These are phyloP conservation scores for Lophotriccus pileatus DNA, from an alignment of 2,797 vertebrate genomes.

Conservation along the genomic window DNA sequence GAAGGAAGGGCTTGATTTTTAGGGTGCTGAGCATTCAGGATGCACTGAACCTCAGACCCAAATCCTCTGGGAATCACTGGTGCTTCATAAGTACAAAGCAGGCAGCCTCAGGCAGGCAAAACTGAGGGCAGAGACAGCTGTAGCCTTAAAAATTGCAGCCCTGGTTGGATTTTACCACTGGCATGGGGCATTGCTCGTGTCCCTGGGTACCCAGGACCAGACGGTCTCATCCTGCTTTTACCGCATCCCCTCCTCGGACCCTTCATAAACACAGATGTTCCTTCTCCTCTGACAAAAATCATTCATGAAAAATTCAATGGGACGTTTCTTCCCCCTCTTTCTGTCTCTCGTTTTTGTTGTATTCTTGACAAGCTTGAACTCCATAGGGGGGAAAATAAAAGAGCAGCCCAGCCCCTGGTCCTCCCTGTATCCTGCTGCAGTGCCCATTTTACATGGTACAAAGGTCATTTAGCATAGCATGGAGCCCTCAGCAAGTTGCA, in stretches of 20 bases:
- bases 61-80: not conserved
- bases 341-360: conserved; percentile 20
- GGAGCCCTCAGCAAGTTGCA: conserved; percentile 56
- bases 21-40: not conserved
- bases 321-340: conserved; percentile 7
- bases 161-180: not conserved
- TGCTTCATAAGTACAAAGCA: not conserved
- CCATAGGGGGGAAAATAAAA: conserved; percentile 43
- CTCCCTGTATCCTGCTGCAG: conserved; percentile 26
- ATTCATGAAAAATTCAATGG: conserved; percentile 41
- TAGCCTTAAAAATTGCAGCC: not conserved
- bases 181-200: rapidly evolving
- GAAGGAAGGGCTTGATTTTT: not conserved
- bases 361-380: conserved; percentile 56
- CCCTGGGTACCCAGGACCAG: not conserved
- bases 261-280: conserved; percentile 49
- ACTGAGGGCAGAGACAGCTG: not conserved
- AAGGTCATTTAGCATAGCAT: conserved; percentile 63
- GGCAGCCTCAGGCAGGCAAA: not conserved
- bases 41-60: not conserved
- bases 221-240: rapidly evolving
- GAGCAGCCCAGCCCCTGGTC: conserved; percentile 56
- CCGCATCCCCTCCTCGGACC: rapidly evolving
- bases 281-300: conserved; percentile 47
- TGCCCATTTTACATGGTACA: conserved; percentile 61